Conservation (phyloP, 2,797 vertebrate species). For the Poecilia gillii region DNA sequence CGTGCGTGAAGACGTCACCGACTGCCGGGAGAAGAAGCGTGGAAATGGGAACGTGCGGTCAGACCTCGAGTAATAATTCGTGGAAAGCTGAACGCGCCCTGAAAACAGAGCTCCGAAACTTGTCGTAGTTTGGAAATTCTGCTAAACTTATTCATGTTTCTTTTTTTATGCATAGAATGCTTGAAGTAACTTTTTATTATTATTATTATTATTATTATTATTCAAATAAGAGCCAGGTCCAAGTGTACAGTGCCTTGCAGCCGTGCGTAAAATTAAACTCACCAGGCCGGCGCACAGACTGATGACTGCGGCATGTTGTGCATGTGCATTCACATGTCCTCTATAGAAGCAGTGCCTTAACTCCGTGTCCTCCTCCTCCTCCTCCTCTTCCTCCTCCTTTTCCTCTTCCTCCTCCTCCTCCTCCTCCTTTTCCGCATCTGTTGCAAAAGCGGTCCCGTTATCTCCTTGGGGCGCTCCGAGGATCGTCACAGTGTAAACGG, state of each 20-base stretch:
- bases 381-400: constrained; percentile 76
- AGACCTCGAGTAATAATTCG: not conserved
- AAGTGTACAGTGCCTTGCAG: constrained; percentile 24
- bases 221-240: constrained; percentile 23
- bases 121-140: not conserved
- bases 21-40: constrained; percentile 35
- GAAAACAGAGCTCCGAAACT: not conserved
- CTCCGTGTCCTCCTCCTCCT: constrained; percentile 87
- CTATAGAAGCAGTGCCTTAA: constrained; percentile 96
- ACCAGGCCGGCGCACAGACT: constrained; percentile 99
- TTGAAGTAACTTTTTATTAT: not conserved
- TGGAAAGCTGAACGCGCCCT: not conserved
- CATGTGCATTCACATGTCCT: constrained; percentile 92
- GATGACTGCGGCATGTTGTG: constrained; percentile 92
- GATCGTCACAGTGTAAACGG: constrained; percentile 92
- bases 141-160: not conserved
- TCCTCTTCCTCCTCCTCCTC: constrained; percentile 79
- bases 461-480: constrained; percentile 83
- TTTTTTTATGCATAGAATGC: not conserved
- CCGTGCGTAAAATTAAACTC: constrained; percentile 79
- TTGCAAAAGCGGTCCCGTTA: constrained; percentile 83
- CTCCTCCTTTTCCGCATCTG: constrained; percentile 62
- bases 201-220: not conserved
- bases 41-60: constrained; percentile 29
- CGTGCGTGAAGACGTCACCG: constrained; percentile 77